phyloP scores from a whole-genome alignment of 1,140 invertebrate genomes.

The Chionoecetes opilio region DNA sequence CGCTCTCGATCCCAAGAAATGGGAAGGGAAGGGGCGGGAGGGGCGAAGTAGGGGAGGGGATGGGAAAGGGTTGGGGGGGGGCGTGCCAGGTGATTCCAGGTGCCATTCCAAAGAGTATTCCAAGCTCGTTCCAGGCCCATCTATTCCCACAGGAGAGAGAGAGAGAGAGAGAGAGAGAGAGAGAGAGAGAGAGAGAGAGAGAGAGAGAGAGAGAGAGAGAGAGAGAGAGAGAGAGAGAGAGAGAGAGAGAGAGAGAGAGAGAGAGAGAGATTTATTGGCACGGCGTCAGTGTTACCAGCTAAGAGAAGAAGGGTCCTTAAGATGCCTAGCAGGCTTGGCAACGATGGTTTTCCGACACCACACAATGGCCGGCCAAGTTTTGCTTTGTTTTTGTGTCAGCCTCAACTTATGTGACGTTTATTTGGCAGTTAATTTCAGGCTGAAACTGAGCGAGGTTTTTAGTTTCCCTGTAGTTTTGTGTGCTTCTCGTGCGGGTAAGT shows the following conservation, averaged over 20 bases:
- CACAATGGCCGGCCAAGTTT: conserved; percentile 17
- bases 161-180: conserved; percentile 27
- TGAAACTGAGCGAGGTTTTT: conserved; percentile 28
- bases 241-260: conserved; percentile 18
- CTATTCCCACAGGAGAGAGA: conserved; percentile 25
- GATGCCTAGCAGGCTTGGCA: neutral
- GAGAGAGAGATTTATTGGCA: conserved; percentile 28
- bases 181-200: conserved; percentile 27
- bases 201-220: conserved; percentile 27
- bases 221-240: conserved; percentile 22
- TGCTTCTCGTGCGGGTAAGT: neutral
- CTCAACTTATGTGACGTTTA: conserved; percentile 17
- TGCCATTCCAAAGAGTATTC: conserved; percentile 19
- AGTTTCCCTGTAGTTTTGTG: conserved; percentile 28
- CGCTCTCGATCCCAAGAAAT: neutral
- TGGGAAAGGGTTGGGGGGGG: neutral
- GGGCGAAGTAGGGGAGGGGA: neutral
- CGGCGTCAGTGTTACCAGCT: conserved; percentile 23
- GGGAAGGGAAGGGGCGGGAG: neutral
- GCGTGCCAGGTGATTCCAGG: conserved; percentile 23
- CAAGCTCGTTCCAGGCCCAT: conserved; percentile 24
- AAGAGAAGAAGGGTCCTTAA: neutral
- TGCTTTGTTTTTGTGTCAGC: conserved; percentile 28
- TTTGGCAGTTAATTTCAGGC: conserved; percentile 20
- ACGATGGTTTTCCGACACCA: neutral